These are phyloP conservation scores for Drosophila littoralis DNA, from an alignment of 1,140 invertebrate genomes.

Conservation along the genomic window DNA sequence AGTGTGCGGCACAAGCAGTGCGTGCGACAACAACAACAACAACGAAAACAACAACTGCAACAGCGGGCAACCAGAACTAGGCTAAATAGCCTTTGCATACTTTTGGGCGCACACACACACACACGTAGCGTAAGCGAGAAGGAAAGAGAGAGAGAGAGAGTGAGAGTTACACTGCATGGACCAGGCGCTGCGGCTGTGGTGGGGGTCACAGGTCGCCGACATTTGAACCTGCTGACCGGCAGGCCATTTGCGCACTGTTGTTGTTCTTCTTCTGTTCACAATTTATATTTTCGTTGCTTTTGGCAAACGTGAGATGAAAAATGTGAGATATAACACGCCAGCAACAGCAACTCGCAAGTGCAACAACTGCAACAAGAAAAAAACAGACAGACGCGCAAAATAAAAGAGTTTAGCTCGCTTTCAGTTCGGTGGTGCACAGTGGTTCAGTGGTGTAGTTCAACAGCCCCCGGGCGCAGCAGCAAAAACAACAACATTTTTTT, in stretches of 20 bases:
- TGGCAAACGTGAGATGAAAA: slow-evolving; percentile 58
- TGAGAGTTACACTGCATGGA: neutral
- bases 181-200: neutral
- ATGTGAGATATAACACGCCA: slow-evolving; percentile 56
- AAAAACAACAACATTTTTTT: slow-evolving; percentile 45
- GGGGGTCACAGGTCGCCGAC: slow-evolving; percentile 70
- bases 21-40: slow-evolving; percentile 21
- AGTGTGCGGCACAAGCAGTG: slow-evolving; percentile 10
- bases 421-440: neutral
- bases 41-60: slow-evolving; percentile 27
- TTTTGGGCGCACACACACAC: slow-evolving; percentile 53
- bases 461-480: slow-evolving; percentile 65
- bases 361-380: slow-evolving; percentile 27
- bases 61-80: slow-evolving; percentile 61
- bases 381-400: slow-evolving; percentile 9
- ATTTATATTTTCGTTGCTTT: slow-evolving; percentile 18
- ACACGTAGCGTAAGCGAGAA: slow-evolving; percentile 2
- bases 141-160: neutral
- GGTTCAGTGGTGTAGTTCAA: slow-evolving; percentile 66
- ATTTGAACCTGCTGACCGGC: slow-evolving; percentile 75
- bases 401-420: slow-evolving; percentile 60
- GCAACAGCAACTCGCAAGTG: slow-evolving; percentile 13
- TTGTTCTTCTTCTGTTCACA: slow-evolving; percentile 12
- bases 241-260: slow-evolving; percentile 25
- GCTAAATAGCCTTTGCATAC: slow-evolving; percentile 76